These are phyloP conservation scores for Acanthosepion lycidas DNA, from an alignment of 2,888 invertebrate genomes.

Conservation along the genomic window DNA sequence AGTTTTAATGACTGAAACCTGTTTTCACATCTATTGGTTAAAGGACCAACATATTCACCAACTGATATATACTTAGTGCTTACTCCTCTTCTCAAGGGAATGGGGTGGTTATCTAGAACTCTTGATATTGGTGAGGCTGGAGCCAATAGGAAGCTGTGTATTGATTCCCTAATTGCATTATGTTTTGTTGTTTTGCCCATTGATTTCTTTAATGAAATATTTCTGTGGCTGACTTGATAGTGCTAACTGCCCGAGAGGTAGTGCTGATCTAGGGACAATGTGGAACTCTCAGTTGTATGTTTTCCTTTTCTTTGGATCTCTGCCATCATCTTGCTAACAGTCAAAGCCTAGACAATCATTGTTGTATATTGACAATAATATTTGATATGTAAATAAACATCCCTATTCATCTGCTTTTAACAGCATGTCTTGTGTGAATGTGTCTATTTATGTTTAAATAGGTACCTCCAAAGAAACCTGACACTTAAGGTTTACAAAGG, in stretches of 20 bases:
- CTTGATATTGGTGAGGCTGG: neutral
- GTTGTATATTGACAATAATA: neutral
- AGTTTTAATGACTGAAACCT: neutral
- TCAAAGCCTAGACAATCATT: slow-evolving; percentile 11
- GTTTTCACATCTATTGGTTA: too few relatives aligned
- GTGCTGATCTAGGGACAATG: neutral
- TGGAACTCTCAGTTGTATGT: neutral
- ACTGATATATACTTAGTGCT: neutral
- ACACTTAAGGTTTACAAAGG: too few relatives aligned
- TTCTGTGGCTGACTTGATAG: slow-evolving; percentile 23
- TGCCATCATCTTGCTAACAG: neutral
- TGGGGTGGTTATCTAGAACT: neutral
- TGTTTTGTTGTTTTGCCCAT: neutral
- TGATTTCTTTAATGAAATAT: slow-evolving; percentile 14
- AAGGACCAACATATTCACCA: neutral
- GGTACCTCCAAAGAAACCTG: too few relatives aligned
- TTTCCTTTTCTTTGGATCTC: neutral
- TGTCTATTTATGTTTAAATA: too few relatives aligned
- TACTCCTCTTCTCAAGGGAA: neutral
- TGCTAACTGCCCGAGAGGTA: neutral
- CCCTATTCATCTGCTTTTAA: neutral
- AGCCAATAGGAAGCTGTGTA: neutral
- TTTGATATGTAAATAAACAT: slow-evolving; percentile 20
- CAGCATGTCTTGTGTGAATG: too few relatives aligned
- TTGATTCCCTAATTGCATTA: slow-evolving; percentile 13